phyloP scores from a whole-genome alignment of 2,888 invertebrate genomes.

The Electrophaes corylata region DNA sequence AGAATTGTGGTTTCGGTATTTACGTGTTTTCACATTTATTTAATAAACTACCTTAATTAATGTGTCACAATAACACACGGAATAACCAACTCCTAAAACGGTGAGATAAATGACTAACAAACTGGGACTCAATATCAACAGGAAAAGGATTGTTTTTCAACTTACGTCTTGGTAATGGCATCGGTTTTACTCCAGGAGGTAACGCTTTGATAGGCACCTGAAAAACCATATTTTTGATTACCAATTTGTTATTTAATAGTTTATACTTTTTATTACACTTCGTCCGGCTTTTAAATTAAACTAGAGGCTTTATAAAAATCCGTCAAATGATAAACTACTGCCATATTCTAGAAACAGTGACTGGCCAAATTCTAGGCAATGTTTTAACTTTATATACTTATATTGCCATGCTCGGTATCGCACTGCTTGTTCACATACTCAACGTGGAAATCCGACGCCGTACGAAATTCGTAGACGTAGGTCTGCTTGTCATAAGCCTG shows the following conservation, averaged over 20 bases:
- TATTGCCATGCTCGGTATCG: too few relatives aligned
- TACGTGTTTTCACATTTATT: not conserved
- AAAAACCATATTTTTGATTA: slow-evolving; percentile 25
- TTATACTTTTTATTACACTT: not conserved
- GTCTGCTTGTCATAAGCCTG: too few relatives aligned
- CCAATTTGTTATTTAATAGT: not conserved
- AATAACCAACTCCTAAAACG: not conserved
- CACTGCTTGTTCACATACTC: too few relatives aligned
- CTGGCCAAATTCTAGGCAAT: too few relatives aligned
- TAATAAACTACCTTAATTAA: not conserved
- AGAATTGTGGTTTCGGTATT: not conserved
- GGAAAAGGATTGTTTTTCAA: slow-evolving; percentile 24
- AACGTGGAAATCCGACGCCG: too few relatives aligned
- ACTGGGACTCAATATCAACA: slow-evolving; percentile 7
- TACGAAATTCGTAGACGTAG: too few relatives aligned
- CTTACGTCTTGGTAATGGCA: slow-evolving; percentile 74
- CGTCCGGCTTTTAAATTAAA: too few relatives aligned
- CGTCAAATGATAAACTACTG: too few relatives aligned
- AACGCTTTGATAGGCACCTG: slow-evolving; percentile 70
- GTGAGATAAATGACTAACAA: not conserved
- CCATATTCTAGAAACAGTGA: too few relatives aligned
- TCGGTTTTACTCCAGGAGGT: slow-evolving; percentile 74
- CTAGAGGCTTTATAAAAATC: too few relatives aligned
- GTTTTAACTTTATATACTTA: too few relatives aligned
- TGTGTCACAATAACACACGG: not conserved